Evolutionary conservation across 2,113 vertebrate species (phyloP).

Genomic region (Thunnus thynnus): DNA sequence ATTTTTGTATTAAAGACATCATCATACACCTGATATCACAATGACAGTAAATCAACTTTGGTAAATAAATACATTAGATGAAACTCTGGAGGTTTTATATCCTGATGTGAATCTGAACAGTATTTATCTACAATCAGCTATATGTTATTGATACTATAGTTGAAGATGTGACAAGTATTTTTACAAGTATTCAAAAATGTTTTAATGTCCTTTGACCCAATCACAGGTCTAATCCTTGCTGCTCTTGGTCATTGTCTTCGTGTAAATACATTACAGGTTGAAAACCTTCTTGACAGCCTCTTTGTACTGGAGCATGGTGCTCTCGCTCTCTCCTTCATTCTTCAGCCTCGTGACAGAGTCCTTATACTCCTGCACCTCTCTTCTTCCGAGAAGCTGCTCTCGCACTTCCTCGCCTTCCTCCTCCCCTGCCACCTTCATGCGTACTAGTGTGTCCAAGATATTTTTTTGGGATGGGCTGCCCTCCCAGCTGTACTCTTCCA

Average conservation of each 20-base stretch:
- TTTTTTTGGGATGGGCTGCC: conserved; percentile 91
- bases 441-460: conserved; percentile 84
- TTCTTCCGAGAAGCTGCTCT: conserved; percentile 86
- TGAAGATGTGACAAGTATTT: background rate
- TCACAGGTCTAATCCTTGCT: background rate
- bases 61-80: conserved; percentile 52
- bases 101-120: background rate
- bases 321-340: conserved; percentile 91
- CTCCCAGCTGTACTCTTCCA: conserved; percentile 95
- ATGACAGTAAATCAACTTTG: conserved; percentile 25
- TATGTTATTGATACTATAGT: background rate
- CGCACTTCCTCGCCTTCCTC: conserved; percentile 69
- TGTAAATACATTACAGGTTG: conserved; percentile 66
- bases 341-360: conserved; percentile 87
- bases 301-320: conserved; percentile 88
- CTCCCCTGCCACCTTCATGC: conserved; percentile 77
- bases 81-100: conserved; percentile 11
- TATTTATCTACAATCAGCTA: conserved; percentile 8
- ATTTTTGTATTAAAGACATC: conserved; percentile 45
- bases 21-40: background rate
- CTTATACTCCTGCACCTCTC: conserved; percentile 88
- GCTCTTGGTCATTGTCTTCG: conserved; percentile 10
- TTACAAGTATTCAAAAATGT: background rate
- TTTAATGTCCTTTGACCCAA: background rate
- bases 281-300: conserved; percentile 92